Conservation (phyloP, 2,888 invertebrate species). For the Tenodera sinensis region DNA sequence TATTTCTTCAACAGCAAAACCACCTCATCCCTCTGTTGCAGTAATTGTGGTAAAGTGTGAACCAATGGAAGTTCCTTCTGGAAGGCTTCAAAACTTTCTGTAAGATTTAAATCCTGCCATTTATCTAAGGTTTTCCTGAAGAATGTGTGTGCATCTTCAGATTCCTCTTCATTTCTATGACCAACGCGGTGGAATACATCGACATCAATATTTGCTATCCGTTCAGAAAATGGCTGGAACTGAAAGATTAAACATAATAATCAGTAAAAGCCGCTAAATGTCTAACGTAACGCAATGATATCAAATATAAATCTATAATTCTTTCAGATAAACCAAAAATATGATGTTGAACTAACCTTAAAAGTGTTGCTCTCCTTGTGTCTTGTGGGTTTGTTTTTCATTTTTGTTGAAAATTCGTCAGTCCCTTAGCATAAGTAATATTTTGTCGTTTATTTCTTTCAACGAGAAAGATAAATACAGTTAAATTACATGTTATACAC, state of each 20-base stretch:
- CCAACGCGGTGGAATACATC: constrained; percentile 82
- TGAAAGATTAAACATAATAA: constrained; percentile 45
- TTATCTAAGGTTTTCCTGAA: constrained; percentile 80
- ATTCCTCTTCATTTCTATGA: constrained; percentile 66
- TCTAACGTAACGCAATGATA: not conserved
- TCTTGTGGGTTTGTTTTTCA: constrained; percentile 69
- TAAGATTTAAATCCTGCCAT: constrained; percentile 86
- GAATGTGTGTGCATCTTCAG: constrained; percentile 69
- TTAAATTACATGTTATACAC: too few relatives aligned
- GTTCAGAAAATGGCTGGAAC: constrained; percentile 85
- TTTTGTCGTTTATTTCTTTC: too few relatives aligned
- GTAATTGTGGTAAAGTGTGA: constrained; percentile 74
- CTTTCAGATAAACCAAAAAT: not conserved
- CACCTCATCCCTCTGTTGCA: constrained; percentile 75
- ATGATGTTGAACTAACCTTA: constrained; percentile 54
- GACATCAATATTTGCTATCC: constrained; percentile 80
- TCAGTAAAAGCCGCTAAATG: not conserved
- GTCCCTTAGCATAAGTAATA: not conserved
- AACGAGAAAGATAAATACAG: too few relatives aligned
- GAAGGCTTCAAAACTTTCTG: constrained; percentile 75
- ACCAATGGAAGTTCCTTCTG: constrained; percentile 70
- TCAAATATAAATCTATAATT: not conserved
- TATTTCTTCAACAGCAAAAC: constrained; percentile 68
- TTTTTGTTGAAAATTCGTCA: constrained; percentile 37
- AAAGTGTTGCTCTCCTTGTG: constrained; percentile 76